These are phyloP conservation scores for Antechinus stuartii DNA, from an alignment of 2,113 vertebrate genomes.

Conservation along the genomic window DNA sequence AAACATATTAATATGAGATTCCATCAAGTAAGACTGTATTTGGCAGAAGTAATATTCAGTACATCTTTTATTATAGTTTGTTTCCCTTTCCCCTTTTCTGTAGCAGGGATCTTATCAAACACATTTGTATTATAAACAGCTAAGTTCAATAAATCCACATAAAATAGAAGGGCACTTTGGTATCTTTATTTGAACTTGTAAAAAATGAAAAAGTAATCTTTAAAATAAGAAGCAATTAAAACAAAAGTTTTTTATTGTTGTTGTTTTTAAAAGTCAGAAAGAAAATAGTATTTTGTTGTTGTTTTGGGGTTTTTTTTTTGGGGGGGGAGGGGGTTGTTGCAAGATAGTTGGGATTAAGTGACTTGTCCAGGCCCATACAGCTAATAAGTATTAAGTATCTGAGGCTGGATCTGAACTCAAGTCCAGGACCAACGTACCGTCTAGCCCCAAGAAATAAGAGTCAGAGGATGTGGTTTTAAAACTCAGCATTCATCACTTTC, in stretches of 20 bases:
- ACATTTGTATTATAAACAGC: constrained; percentile 43
- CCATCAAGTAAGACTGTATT: not conserved
- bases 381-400: no score
- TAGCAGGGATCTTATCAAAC: constrained; percentile 23
- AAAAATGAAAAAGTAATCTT: constrained; percentile 20
- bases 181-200: constrained; percentile 26
- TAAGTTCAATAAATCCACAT: constrained; percentile 39
- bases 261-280: not conserved
- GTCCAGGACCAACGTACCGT: no score
- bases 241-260: no score
- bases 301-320: no score
- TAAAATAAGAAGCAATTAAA: not conserved
- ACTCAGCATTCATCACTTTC: not conserved
- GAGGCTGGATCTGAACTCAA: no score
- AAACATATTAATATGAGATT: not conserved
- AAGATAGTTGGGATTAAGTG: no score
- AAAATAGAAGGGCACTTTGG: not conserved
- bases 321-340: no score
- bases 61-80: constrained; percentile 16
- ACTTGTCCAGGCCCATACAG: no score
- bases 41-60: not conserved
- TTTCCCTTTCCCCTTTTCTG: constrained; percentile 26
- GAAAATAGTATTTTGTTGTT: not conserved
- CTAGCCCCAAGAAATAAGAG: no score
- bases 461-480: not conserved